These are phyloP conservation scores for Aphodius sticticus DNA, from an alignment of 2,888 invertebrate species.

Conservation along the genomic window DNA sequence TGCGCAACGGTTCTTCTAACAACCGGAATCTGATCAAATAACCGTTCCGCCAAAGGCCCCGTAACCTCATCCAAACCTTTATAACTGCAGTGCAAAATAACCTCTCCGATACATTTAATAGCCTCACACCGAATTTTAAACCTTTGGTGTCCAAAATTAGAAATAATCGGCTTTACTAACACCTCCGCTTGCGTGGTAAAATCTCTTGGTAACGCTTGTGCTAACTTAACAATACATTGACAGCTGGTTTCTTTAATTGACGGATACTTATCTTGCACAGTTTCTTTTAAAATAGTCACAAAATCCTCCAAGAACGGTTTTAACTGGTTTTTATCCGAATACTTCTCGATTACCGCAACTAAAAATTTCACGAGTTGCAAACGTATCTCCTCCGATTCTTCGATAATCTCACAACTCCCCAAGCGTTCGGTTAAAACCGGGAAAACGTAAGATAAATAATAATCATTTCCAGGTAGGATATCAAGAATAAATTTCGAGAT, in stretches of 20 bases:
- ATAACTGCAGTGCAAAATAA: conserved; percentile 66
- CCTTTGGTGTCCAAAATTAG: conserved; percentile 82
- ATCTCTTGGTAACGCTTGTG: conserved; percentile 69
- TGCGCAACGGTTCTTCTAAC: conserved; percentile 81
- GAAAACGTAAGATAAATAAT: conserved; percentile 77
- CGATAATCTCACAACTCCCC: conserved; percentile 76
- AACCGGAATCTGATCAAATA: conserved; percentile 84
- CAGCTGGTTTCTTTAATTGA: conserved; percentile 83
- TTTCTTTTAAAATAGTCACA: conserved; percentile 74
- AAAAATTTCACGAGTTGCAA: conserved; percentile 72
- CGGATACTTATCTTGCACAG: conserved; percentile 80
- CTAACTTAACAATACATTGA: conserved; percentile 71
- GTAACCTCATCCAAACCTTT: conserved; percentile 69
- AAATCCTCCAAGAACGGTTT: conserved; percentile 79
- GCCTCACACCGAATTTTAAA: conserved; percentile 79
- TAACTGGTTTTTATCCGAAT: conserved; percentile 67
- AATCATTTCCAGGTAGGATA: conserved; percentile 71
- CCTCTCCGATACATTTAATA: conserved; percentile 74
- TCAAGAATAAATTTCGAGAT: conserved; percentile 65
- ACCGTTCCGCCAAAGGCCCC: conserved; percentile 82
- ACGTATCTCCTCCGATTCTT: conserved; percentile 84
- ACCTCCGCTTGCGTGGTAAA: conserved; percentile 80
- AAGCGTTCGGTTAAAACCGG: conserved; percentile 80
- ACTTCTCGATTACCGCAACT: conserved; percentile 70
- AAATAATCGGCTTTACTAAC: conserved; percentile 76